A percentile compares a stretch with the other conserved stretches of the same genome.
These are phyloP conservation scores for Cheilosia vernalis DNA, from an alignment of 2,888 invertebrate genomes.

Conservation along the genomic window DNA sequence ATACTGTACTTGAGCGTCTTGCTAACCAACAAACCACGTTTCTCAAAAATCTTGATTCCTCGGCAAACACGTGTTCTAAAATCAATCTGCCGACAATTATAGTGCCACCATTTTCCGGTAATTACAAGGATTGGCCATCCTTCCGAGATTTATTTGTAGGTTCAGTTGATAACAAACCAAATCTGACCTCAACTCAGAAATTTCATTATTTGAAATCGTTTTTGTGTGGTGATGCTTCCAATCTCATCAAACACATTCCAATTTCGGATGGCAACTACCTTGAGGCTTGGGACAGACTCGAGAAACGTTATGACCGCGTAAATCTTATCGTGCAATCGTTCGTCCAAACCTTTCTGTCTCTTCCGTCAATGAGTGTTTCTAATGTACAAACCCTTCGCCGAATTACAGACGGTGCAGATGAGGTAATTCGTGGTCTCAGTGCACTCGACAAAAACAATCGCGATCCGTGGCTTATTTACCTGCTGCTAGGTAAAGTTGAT, in stretches of 20 bases:
- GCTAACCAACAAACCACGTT: neutral
- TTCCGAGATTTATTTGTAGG: slow-evolving; percentile 71
- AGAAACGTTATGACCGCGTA: slow-evolving; percentile 12
- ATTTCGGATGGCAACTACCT: slow-evolving; percentile 58
- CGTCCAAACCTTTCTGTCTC: slow-evolving; percentile 8
- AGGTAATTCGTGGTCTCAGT: slow-evolving; percentile 27
- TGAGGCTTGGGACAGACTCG: slow-evolving; percentile 37
- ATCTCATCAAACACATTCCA: slow-evolving; percentile 59
- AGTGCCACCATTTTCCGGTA: slow-evolving; percentile 56
- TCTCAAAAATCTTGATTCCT: slow-evolving; percentile 7
- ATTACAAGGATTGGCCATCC: slow-evolving; percentile 67
- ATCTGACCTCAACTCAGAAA: slow-evolving; percentile 55
- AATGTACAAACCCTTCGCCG: slow-evolving; percentile 10
- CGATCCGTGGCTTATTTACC: slow-evolving; percentile 21
- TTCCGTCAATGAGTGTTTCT: neutral
- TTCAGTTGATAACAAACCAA: slow-evolving; percentile 49
- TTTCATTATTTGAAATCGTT: slow-evolving; percentile 66
- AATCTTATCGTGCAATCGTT: slow-evolving; percentile 23
- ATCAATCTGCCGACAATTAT: slow-evolving; percentile 52
- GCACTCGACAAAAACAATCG: slow-evolving; percentile 14
- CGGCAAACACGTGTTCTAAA: neutral
- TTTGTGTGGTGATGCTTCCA: slow-evolving; percentile 51
- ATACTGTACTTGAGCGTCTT: neutral
- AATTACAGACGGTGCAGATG: slow-evolving; percentile 20
- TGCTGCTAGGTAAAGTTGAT: neutral